phyloP scores from a whole-genome alignment of 2,888 invertebrate genomes.

The Rhagonycha fulva region DNA sequence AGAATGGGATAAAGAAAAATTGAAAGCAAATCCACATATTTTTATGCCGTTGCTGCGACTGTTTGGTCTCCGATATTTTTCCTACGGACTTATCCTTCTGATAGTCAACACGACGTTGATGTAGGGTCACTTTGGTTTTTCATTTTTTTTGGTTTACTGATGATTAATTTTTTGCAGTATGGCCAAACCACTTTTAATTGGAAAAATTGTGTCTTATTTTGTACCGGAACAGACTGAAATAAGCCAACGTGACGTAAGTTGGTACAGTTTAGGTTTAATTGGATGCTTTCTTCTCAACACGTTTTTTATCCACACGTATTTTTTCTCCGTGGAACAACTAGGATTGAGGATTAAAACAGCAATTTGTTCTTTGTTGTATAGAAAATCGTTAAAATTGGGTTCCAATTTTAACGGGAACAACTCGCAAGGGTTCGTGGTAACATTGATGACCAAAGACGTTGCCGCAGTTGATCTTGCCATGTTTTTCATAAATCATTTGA shows the following conservation, averaged over 20 bases:
- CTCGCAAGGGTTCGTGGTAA: constrained; percentile 62
- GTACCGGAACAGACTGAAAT: constrained; percentile 58
- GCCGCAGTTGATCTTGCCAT: constrained; percentile 81
- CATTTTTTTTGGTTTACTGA: background rate
- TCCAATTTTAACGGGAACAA: constrained; percentile 83
- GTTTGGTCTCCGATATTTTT: constrained; percentile 21
- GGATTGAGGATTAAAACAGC: constrained; percentile 74
- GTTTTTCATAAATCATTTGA: constrained; percentile 77
- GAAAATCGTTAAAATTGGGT: constrained; percentile 72
- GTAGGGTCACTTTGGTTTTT: background rate
- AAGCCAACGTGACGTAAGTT: constrained; percentile 63
- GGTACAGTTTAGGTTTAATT: constrained; percentile 70
- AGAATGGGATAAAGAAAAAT: constrained; percentile 39
- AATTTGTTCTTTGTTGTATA: constrained; percentile 72
- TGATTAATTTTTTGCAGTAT: constrained; percentile 55
- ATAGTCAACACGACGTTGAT: background rate
- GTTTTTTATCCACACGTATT: constrained; percentile 72
- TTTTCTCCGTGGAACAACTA: constrained; percentile 70
- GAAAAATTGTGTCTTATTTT: constrained; percentile 69
- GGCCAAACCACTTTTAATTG: constrained; percentile 67
- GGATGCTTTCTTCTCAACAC: constrained; percentile 60
- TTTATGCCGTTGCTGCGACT: constrained; percentile 9
- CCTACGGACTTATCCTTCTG: constrained; percentile 10
- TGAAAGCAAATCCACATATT: constrained; percentile 16
- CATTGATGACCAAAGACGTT: constrained; percentile 77